phyloP scores from a whole-genome alignment of 2,888 invertebrate species.

The Mellilla xanthometata region DNA sequence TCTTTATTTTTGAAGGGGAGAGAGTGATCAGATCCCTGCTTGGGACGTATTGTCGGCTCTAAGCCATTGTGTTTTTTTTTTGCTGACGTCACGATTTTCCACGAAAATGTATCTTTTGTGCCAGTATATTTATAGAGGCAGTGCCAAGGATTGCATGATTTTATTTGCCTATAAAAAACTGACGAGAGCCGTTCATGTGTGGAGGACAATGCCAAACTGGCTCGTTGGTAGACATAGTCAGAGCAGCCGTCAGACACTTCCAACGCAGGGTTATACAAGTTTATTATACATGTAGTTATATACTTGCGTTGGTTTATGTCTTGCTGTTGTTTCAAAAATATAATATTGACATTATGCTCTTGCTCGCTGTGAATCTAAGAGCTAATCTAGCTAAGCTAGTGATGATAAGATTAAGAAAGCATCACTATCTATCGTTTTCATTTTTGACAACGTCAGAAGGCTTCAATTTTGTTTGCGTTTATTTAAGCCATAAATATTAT shows the following conservation, averaged over 20 bases:
- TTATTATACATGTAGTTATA: too few species aligned
- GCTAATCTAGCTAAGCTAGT: too few species aligned
- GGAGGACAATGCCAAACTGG: constrained; percentile 14
- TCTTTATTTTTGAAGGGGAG: constrained; percentile 71
- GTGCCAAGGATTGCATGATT: constrained; percentile 27
- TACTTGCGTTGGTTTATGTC: too few species aligned
- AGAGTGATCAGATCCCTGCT: constrained; percentile 69
- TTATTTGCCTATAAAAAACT: constrained; percentile 15
- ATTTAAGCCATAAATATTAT: too few species aligned
- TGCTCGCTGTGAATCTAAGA: too few species aligned
- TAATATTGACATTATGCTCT: too few species aligned
- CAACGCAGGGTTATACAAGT: constrained; percentile 3
- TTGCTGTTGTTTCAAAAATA: too few species aligned
- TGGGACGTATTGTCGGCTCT: constrained; percentile 68
- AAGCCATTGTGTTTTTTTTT: constrained; percentile 74
- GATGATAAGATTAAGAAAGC: too few species aligned
- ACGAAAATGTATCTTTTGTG: constrained; percentile 68
- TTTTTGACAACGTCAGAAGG: too few species aligned
- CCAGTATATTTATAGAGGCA: constrained; percentile 46
- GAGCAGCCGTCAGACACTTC: constrained; percentile 5
- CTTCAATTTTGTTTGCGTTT: too few species aligned
- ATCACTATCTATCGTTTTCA: too few species aligned
- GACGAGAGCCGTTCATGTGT: constrained; percentile 18
- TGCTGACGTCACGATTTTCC: constrained; percentile 71
- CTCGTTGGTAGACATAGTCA: neutral